These are phyloP conservation scores for Benitochromis conjunctus DNA, from an alignment of 2,113 vertebrate species.

Conservation along the genomic window DNA sequence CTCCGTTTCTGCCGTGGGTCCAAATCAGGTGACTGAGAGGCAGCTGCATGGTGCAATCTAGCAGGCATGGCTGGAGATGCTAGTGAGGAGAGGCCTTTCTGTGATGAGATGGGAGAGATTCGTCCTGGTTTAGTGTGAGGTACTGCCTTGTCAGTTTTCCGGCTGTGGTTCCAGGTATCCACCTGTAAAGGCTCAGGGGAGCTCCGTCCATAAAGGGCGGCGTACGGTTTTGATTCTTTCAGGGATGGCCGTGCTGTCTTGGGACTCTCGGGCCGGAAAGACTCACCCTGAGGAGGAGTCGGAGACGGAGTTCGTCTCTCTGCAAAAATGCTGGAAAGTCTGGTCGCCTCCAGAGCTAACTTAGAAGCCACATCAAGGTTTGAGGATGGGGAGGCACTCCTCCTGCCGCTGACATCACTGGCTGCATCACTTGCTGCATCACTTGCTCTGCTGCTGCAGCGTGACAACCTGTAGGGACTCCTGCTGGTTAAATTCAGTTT, in stretches of 20 bases:
- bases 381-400: conserved; percentile 21
- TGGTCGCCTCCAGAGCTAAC: conserved; percentile 50
- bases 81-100: conserved; percentile 19
- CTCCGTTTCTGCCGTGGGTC: conserved; percentile 23
- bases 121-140: conserved; percentile 23
- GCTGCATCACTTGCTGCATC: not conserved
- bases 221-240: conserved; percentile 19
- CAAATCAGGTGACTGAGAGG: conserved; percentile 29
- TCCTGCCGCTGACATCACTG: conserved; percentile 1
- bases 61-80: conserved; percentile 18
- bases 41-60: not conserved
- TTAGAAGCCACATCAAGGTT: conserved; percentile 46
- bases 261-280: conserved; percentile 41
- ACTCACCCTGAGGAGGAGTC: conserved; percentile 35
- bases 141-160: conserved; percentile 3
- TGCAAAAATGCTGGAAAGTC: conserved; percentile 38
- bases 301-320: conserved; percentile 55
- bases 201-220: not conserved
- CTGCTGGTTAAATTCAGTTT: not conserved
- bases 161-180: not conserved
- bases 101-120: conserved; percentile 1
- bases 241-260: not conserved
- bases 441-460: conserved; percentile 6
- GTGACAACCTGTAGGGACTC: conserved; percentile 3
- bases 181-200: not conserved